These are phyloP conservation scores for Podarcis muralis DNA, from an alignment of 2,113 vertebrate species.

Conservation along the genomic window DNA sequence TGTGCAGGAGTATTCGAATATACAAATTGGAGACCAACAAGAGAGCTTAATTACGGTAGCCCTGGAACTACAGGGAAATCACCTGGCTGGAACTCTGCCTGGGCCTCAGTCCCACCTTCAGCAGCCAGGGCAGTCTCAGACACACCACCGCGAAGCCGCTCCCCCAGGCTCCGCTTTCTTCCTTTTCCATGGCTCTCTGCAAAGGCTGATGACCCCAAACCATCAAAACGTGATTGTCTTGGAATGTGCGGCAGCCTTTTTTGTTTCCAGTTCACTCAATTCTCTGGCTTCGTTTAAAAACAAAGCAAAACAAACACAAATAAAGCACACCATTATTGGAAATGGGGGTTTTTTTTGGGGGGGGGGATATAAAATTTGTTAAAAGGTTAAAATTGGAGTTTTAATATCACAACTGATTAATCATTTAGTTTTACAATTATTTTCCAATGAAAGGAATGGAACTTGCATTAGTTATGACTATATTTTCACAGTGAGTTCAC, in stretches of 20 bases:
- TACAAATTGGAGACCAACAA: neutral
- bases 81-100: neutral
- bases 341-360: neutral
- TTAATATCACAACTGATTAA: neutral
- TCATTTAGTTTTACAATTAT: neutral
- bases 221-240: neutral
- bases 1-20: neutral
- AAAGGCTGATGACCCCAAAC: neutral
- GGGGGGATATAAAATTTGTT: no score
- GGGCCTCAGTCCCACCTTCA: neutral
- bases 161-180: neutral
- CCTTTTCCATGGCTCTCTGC: neutral
- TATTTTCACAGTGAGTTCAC: neutral
- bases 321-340: neutral
- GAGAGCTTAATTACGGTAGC: neutral
- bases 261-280: neutral
- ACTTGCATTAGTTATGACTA: neutral
- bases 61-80: neutral
- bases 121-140: neutral
- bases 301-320: conserved; percentile 17
- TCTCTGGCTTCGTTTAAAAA: neutral
- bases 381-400: neutral
- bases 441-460: neutral
- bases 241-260: neutral
- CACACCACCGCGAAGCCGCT: neutral